Base-by-base conservation (phyloP, 2,113 vertebrate genomes). In the Coturnix japonica region DNA sequence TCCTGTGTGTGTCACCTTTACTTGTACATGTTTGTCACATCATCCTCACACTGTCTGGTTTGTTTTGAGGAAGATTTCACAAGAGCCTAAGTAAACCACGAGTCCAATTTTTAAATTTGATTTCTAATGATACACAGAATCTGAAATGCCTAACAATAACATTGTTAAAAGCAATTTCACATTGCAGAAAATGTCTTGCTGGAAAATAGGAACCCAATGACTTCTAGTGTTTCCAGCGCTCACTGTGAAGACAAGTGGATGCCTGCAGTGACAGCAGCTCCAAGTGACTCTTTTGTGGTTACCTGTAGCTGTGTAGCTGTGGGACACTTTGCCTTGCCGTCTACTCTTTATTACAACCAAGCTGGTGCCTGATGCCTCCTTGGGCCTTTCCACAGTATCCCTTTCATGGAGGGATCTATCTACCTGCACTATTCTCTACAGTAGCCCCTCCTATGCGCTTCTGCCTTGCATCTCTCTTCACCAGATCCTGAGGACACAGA, bases 311-410 rank as follows among this genome's bases (percentile, higher is more conserved):
- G 1, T 1, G 2, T 6, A 17, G 47, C 39, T 79, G 18, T 44
- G 37, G 46, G 14, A 51, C 8, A 26, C 7, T 49, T 82, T 74
- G 47, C 30, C 44, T n/a, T 46, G 8, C 22, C 54, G 14, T 35
- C 19, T 51, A 0, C 47, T 47, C 31, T 28, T 18, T 20, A 26
- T 25, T 65, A 12, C 30, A 1, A 1, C 39, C 75, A 15, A 47
- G n/a, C n/a, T 0, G 6, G 22, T 13, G 11, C 44, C 54, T 64
- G 53, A 41, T 12, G 33, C 8, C 22, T 65, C 4, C 44, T 0
- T 1, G 0, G 0, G 11, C 15, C 4, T 43, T 69, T 63, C 39
- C 1, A 1, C 23, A 47, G 25, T 30, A 35, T 25, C 15, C n/a
- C 19, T 8, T 28, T 59, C 51, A 43, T 9, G 0, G 1, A 2